Evolutionary conservation across 1,140 invertebrate genomes (phyloP), one percentile per base, ranked within the genome.

Genomic region (Sycobia sp.): DNA sequence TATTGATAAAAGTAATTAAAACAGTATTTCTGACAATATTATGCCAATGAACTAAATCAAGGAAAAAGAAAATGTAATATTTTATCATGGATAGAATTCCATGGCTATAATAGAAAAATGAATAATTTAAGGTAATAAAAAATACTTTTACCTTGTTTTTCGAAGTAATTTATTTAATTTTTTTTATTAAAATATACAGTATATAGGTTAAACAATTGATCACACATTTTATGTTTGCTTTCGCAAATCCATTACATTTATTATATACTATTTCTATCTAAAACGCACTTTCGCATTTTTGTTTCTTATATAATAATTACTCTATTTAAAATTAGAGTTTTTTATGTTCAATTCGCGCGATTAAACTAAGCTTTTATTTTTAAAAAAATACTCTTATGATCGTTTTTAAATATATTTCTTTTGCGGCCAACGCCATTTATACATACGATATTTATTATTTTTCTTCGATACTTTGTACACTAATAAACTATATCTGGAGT

Each of bases 171-270:
- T 62, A 62, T 72, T n/a, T n/a, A n/a, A n/a, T n/a, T n/a, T n/a
- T 69, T 75, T 73, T 74, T 72, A 74, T 75, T 74, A 74, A 75
- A 76, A 76, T 76, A 74, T 76, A 74, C 69, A 74, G 67, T 32
- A 53, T 36, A 27, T 39, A 56, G 53, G 69, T 65, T 72, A 72
- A 68, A 73, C 72, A 73, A 63, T 67, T 69, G 70, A 74, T 75
- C 71, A 76, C 74, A 74, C 73, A 74, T 74, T 74, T 73, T 41
- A 41, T 54, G 22, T 34, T 27, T 41, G 59, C 41, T 36, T 46
- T 22, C 13, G 22, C 38, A 54, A 62, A 62, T 39, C 50, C 14
- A 62, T 7, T 36, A 53, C 16, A 61, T 22, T 50, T 27, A 27
- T 50, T 41, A 47, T 41, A 22, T 53, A 34, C 32, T 0, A 29